Evolutionary conservation across 2,113 vertebrate species (phyloP), one percentile per base, ranked within the genome.

Genomic region (Lophotis ruficrista): DNA sequence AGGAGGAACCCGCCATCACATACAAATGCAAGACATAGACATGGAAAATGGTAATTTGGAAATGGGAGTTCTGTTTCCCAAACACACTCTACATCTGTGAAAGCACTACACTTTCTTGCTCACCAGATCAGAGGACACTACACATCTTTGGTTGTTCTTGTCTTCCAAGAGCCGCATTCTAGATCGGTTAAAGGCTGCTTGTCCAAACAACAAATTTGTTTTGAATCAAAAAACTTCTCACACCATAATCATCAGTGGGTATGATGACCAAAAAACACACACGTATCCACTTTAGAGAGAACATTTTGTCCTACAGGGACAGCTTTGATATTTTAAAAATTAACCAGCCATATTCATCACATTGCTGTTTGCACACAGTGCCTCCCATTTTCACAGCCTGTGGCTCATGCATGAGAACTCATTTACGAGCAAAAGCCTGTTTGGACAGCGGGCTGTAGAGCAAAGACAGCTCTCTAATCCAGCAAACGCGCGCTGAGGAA

Each of bases 251-350:
- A 47, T 19, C 33, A 47, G 47, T 16, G 38, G 30, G 47, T 69
- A n/a, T 0, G 0, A 75, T 30, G 3, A 61, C 53, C 31, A 58
- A 75, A 66, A 27, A 2, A 1, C 51, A 58, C 1, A 1, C 5
- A 24, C 10, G 0, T 18, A 41, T 54, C 56, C 13, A 19, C 17
- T 68, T 50, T 28, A 68, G 23, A 89, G 68, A 56, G 48, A 90
- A 88, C 70, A 14, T 19, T 90, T 12, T n/a, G 70, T 89, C 47
- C 71, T 45, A 7, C 8, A 33, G 25, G 68, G 82, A 80, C 3
- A 3, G 60, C 69, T 95, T 45, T 70, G 78, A 41, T 41, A 37
- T 21, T 96, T 91, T 64, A 84, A 89, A 82, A 56, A 91, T 84
- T 53, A 94, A 54, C 64, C 54, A 82, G 70, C 70, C 50, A 9